phyloP scores from a whole-genome alignment of 2,888 invertebrate genomes.

The Philhelius pedissequus region DNA sequence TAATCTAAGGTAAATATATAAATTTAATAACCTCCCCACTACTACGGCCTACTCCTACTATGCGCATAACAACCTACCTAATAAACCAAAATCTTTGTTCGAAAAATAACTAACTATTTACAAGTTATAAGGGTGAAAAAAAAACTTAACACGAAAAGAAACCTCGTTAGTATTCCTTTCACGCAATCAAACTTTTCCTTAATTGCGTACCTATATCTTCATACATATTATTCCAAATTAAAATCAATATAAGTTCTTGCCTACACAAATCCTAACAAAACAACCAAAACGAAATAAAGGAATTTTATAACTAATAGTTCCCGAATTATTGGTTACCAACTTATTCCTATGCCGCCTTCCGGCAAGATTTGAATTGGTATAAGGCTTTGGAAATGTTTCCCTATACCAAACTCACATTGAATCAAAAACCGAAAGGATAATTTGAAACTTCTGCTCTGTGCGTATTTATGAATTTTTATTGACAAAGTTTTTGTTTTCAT shows the following conservation, averaged over 20 bases:
- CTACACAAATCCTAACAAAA: background rate
- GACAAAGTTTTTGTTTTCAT: background rate
- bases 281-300: background rate
- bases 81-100: too few species aligned
- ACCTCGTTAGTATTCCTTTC: background rate
- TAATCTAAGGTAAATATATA: too few species aligned
- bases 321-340: background rate
- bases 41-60: background rate
- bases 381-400: background rate
- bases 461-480: background rate
- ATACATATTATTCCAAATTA: too few species aligned
- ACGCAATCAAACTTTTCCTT: background rate
- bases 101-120: too few species aligned
- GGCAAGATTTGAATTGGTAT: too few species aligned
- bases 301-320: background rate
- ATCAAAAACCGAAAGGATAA: background rate
- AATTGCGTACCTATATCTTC: background rate
- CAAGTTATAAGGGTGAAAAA: too few species aligned
- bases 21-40: background rate
- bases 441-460: background rate
- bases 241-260: background rate
- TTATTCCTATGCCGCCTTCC: too few species aligned
- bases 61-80: too few species aligned
- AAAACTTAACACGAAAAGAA: background rate
- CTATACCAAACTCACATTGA: background rate